Evolutionary conservation across 2,797 vertebrate genomes (phyloP), one percentile per base, ranked within the genome.

Genomic region (Odontamblyopus lacepedii): DNA sequence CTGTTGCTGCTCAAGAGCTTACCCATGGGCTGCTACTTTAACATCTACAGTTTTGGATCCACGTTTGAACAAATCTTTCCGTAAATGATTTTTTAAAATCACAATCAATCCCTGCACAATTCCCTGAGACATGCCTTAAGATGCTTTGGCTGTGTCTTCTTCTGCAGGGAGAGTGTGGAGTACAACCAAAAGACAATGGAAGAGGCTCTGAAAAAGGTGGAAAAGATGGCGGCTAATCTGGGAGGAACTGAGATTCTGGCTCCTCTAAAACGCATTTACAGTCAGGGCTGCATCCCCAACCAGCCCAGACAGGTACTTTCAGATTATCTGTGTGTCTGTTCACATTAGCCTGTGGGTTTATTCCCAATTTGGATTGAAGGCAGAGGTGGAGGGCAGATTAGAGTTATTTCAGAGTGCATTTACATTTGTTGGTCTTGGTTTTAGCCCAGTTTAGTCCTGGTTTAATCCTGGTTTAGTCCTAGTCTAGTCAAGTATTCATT

Each of bases 1-100:
- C 87, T 96, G 76, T 91, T 97, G 27, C 91, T 98, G 61, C 83
- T 97, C 81, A 98, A 98, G 92, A 97, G 96, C 78, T 91, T 98
- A 74, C 95, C 96, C 4, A n/a, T 95, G 30, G 95, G 93, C 82
- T 96, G 95, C 84, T 95, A 93, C 81, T 97, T 97, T 87, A 97
- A 96, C 82, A 91, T 97, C 80, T 96, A 93, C 68, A 92, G 92
- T 76, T 97, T 97, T 73, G 95, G 96, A 5, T 94, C 92, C 23
- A 1, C 2, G 0, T 93, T 84, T 73, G 85, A 95, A 32, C 82
- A 92, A 56, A 94, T 95, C 76, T 98, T 96, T 78, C 91, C 73
- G 94, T 97, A 78, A 95, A 94, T 92, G 16, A 38, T 18, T 35
- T 9, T 11, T 2, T n/a, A n/a, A 41, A 41, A 12, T 41, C 38